Evolutionary conservation across 2,113 vertebrate species (phyloP).

Genomic region (Scomber colias): DNA sequence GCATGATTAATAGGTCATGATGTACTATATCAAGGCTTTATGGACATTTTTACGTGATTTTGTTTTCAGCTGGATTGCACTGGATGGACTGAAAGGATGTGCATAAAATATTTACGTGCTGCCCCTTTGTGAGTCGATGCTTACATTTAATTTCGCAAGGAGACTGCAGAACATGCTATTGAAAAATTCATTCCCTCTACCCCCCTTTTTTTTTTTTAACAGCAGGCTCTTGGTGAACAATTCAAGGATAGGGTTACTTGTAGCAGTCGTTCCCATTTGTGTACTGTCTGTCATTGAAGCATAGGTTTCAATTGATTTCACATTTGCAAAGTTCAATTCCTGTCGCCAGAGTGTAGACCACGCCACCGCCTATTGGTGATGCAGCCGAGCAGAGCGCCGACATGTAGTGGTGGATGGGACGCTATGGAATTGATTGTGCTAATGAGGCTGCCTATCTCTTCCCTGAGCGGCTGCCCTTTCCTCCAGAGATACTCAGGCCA

Average conservation of each 20-base stretch:
- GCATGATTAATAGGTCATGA: conserved; percentile 16
- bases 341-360: conserved; percentile 25
- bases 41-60: conserved; percentile 21
- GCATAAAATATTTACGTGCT: conserved; percentile 68
- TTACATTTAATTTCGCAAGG: conserved; percentile 50
- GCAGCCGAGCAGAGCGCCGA: conserved; percentile 1
- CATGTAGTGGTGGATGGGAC: conserved; percentile 31
- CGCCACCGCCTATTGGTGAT: conserved; percentile 36
- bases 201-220: conserved; percentile 31
- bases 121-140: conserved; percentile 29
- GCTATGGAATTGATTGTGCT: conserved; percentile 66
- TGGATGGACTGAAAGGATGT: conserved; percentile 57
- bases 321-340: conserved; percentile 57
- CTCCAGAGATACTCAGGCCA: conserved; percentile 69
- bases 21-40: neutral
- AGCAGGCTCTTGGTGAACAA: conserved; percentile 27
- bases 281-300: conserved; percentile 33
- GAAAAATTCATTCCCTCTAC: conserved; percentile 63
- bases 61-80: conserved; percentile 47
- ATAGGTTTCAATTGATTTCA: conserved; percentile 60
- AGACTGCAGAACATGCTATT: conserved; percentile 58
- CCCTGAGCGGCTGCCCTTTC: conserved; percentile 53
- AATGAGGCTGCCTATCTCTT: conserved; percentile 68
- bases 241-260: conserved; percentile 28
- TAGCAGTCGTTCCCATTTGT: conserved; percentile 43